Evolutionary conservation across 2,113 vertebrate genomes (phyloP).

Genomic region (Protobothrops mucrosquamatus): DNA sequence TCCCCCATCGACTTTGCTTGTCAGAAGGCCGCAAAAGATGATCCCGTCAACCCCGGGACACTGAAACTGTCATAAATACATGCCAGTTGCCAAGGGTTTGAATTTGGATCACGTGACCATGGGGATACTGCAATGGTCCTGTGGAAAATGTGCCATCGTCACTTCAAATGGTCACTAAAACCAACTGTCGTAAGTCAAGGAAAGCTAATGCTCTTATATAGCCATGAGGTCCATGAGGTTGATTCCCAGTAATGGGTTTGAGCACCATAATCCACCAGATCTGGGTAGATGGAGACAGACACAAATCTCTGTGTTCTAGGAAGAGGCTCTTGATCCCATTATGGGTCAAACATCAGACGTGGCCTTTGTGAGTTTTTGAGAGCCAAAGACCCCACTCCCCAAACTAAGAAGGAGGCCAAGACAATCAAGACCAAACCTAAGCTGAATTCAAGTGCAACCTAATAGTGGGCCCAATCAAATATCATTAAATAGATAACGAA

Average conservation of each 20-base stretch:
- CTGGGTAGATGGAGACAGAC: background rate
- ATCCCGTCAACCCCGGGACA: no score
- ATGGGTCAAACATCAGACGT: background rate
- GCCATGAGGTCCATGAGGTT: background rate
- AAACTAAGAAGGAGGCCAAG: background rate
- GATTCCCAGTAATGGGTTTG: background rate
- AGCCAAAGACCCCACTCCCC: background rate
- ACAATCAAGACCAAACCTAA: background rate
- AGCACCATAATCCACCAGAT: background rate
- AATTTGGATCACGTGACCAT: no score
- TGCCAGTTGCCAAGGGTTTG: no score
- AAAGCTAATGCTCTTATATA: no score
- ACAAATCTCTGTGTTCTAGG: background rate
- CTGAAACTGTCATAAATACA: no score
- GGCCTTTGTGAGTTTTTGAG: background rate
- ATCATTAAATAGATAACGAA: background rate
- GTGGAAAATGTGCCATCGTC: no score
- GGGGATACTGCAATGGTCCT: no score
- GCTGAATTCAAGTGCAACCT: background rate
- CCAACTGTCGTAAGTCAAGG: no score
- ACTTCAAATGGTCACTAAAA: no score
- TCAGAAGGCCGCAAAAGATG: no score
- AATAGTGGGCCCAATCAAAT: background rate
- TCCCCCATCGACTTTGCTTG: no score
- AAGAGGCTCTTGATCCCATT: background rate